Conservation (phyloP, 2,113 vertebrate genomes). For the Chinchilla lanigera region DNA sequence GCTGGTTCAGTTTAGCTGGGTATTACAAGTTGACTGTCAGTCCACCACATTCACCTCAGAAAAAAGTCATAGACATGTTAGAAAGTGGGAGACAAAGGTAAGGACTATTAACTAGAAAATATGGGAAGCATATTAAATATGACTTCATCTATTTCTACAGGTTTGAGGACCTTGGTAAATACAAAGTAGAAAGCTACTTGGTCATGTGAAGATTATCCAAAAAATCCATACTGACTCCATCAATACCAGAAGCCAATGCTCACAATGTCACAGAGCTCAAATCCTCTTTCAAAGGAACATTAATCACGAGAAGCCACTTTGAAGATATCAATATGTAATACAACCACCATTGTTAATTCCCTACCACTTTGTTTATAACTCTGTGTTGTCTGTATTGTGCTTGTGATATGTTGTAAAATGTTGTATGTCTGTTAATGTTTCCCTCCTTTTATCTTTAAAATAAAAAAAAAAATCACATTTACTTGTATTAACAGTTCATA, state of each 20-base stretch:
- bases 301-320: too few relatives aligned
- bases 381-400: too few relatives aligned
- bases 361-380: too few relatives aligned
- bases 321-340: too few relatives aligned
- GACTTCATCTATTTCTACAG: not conserved
- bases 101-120: not conserved
- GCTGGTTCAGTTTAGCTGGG: too few relatives aligned
- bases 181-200: not conserved
- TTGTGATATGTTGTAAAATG: too few relatives aligned
- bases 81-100: too few relatives aligned
- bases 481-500: not conserved
- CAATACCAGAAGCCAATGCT: not conserved
- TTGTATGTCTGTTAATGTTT: too few relatives aligned
- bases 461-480: too few relatives aligned
- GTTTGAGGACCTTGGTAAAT: not conserved
- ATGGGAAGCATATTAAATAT: not conserved
- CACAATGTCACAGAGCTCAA: not conserved
- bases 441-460: too few relatives aligned
- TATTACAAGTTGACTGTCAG: too few relatives aligned
- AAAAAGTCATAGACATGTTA: not conserved
- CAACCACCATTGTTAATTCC: too few relatives aligned
- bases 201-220: not conserved
- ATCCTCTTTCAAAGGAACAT: not conserved
- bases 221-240: not conserved
- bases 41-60: not conserved